Evolutionary conservation across 2,888 invertebrate genomes (phyloP).

Genomic region (Barypeithes pellucidus): DNA sequence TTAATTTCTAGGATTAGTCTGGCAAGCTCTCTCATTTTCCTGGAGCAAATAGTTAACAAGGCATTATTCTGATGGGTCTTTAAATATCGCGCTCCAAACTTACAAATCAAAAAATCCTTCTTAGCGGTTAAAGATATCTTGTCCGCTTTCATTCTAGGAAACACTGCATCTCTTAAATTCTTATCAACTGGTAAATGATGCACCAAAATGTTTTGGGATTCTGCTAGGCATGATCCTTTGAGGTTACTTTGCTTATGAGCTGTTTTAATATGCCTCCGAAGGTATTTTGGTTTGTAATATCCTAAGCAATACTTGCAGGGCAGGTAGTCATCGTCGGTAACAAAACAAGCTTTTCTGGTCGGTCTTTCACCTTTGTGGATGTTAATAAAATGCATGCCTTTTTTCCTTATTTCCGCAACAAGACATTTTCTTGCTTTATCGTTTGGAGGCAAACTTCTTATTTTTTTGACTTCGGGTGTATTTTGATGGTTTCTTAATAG

Average conservation of each 20-base stretch:
- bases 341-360: background rate
- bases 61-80: slow-evolving; percentile 46
- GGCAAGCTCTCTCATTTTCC: slow-evolving; percentile 50
- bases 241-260: background rate
- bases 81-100: slow-evolving; percentile 33
- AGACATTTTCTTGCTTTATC: background rate
- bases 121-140: slow-evolving; percentile 36
- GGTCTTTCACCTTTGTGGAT: background rate
- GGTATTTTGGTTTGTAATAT: background rate
- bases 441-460: background rate
- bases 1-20: slow-evolving; percentile 41
- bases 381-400: background rate
- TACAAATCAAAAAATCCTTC: slow-evolving; percentile 41
- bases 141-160: slow-evolving; percentile 39
- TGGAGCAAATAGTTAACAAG: slow-evolving; percentile 38
- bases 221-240: no score
- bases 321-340: background rate
- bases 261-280: background rate
- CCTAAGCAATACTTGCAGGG: background rate
- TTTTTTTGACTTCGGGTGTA: background rate
- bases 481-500: background rate
- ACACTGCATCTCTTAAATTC: slow-evolving; percentile 17
- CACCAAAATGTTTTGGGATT: background rate
- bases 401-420: background rate
- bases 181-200: background rate